Evolutionary conservation across 2,113 vertebrate species (phyloP), one percentile per base, ranked within the genome.

Genomic region (Mirza zaza): DNA sequence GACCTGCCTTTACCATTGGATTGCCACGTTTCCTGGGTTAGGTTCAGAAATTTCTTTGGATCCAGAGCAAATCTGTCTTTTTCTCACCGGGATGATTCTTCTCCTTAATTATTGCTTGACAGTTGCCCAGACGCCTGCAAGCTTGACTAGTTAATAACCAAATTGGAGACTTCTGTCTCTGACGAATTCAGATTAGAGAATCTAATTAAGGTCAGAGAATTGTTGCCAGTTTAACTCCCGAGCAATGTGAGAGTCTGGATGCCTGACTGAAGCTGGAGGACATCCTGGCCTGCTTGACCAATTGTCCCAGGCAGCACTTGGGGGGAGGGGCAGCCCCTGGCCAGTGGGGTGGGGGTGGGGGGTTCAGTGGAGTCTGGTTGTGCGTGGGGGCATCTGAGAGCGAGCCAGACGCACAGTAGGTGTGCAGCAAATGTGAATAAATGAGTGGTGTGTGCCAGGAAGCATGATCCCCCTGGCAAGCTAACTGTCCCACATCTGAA

Each of bases 391-490:
- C 20, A 15, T 42, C 52, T 93, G 21, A 29, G 20, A 45, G 77
- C 42, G 5, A 45, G 17, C 71, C 20, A 8, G 5, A 57, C n/a
- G 39, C n/a, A 17, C 79, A 39, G 8, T 48, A 48, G 29, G 29
- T 65, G 11, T 34, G n/a, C 42, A 6, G 7, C 14, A 23, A 32
- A 3, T 11, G 25, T 45, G 8, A 75, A 23, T 1, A 73, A 42
- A 70, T 50, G 45, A 42, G 32, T 18, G 32, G 50, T 8, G 8
- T 50, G 20, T 50, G 20, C 17, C 36, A 32, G 32, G 36, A 29
- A 45, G 21, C 0, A 0, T 3, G 55, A 29, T 2, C 5, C 9
- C 12, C 4, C 14, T 4, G 17, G 67, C 15, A 52, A 82, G 55
- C 29, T 12, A 7, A 59, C 14, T 32, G 55, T 59, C 23, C 77